phyloP scores from a whole-genome alignment of 2,113 vertebrate species.

The Rhinichthys klamathensis region DNA sequence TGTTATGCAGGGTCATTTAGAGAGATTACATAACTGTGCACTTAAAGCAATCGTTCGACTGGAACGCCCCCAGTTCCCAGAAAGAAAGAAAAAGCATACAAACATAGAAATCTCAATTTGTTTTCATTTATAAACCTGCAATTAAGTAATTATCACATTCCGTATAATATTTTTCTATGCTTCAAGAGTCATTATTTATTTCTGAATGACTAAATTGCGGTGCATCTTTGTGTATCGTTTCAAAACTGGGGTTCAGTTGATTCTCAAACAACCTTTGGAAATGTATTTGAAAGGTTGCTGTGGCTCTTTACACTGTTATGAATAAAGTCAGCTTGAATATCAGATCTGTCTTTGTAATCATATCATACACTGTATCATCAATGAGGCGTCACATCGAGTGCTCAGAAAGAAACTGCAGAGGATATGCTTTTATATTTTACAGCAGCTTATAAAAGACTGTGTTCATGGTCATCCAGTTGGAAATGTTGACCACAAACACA shows the following conservation, averaged over 20 bases:
- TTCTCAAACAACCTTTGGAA: constrained; percentile 7
- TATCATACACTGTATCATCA: constrained; percentile 7
- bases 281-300: not conserved
- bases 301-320: not conserved
- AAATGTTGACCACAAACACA: too few relatives aligned
- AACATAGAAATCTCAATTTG: constrained; percentile 1
- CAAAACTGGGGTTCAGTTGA: not conserved
- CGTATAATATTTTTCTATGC: not conserved
- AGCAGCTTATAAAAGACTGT: not conserved
- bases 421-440: constrained; percentile 1
- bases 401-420: not conserved
- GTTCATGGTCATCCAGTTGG: too few relatives aligned
- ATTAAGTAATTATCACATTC: constrained; percentile 35
- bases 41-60: constrained; percentile 2
- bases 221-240: constrained; percentile 8
- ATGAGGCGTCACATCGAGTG: not conserved
- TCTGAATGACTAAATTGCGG: constrained; percentile 14
- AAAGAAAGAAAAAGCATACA: not conserved
- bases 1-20: constrained; percentile 28
- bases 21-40: constrained; percentile 3
- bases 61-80: not conserved
- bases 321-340: constrained; percentile 16
- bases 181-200: constrained; percentile 33
- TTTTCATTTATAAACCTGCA: constrained; percentile 18
- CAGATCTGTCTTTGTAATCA: constrained; percentile 6